Base-by-base conservation (phyloP, 2,888 invertebrate genomes). In the Trichogramma dendrolimi region DNA sequence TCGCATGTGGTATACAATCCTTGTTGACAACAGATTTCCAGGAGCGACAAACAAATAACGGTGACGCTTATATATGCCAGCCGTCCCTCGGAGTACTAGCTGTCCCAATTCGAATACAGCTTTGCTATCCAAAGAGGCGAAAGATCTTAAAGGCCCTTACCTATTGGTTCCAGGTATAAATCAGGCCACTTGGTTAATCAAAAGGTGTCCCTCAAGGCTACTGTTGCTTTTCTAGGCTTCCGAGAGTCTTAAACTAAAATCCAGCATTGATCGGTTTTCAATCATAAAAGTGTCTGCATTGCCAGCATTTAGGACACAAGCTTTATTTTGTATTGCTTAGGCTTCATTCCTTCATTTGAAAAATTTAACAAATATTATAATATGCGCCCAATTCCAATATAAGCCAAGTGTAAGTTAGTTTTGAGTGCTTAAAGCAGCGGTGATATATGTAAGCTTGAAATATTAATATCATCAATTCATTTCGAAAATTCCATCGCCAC, bases 161-260 rank as follows among this genome's bases (percentile, higher is more conserved):
- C 79, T 83, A 72, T 81, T 83, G 70, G 80, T 84, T 75, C 82
- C 84, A 84, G 84, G 84, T 84, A 81, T 79, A 80, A 73, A 63
- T 70, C 74, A 75, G 73, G 75, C 73, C 73, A 77, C 72, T 68
- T 62, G 66, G 66, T 61, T 66, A 63, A 63, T 56, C 52, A 56
- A 60, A 54, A 55, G 59, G 48, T 51, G 14, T 54, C 54, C 53
- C 6, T 61, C 58, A 38, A 55, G 46, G n/a, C 51, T 58, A 39
- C 50, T 50, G 55, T 43, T 57, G 59, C 61, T 61, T 59, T 48
- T 49, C 61, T 57, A 56, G 44, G 61, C 56, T 59, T 61, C 53
- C 59, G 11, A 8, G 10, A 14, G 27, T 27, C 27, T 27, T 27
- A 27, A 27, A 27, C 27, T 27, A 27, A 27, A 27, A 27, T 27